These are phyloP conservation scores for Criorhina ranunculi DNA, from an alignment of 2,888 invertebrate species.

Conservation along the genomic window DNA sequence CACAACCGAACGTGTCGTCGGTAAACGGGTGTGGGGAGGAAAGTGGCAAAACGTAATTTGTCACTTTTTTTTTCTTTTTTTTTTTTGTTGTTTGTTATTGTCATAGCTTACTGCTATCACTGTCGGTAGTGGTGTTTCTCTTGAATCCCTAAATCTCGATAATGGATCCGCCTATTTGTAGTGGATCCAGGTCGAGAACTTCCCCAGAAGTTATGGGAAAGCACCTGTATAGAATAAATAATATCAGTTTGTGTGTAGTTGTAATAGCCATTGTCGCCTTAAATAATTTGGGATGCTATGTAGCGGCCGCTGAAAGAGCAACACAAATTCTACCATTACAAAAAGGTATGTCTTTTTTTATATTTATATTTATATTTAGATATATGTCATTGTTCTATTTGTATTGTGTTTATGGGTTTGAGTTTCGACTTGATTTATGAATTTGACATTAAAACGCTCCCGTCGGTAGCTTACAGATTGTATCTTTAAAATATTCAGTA, in stretches of 20 bases:
- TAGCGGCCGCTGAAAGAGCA: constrained; percentile 78
- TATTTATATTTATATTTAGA: not conserved
- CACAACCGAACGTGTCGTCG: constrained; percentile 24
- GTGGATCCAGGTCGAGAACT: constrained; percentile 82
- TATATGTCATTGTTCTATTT: not conserved
- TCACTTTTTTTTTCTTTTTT: constrained; percentile 40
- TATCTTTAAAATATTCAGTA: too few relatives aligned
- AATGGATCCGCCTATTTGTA: constrained; percentile 83
- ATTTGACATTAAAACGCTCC: too few relatives aligned
- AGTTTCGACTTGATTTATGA: too few relatives aligned
- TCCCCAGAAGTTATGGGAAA: constrained; percentile 70
- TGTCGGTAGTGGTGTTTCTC: constrained; percentile 42
- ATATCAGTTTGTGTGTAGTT: constrained; percentile 80
- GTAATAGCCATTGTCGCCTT: constrained; percentile 81
- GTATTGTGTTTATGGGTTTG: too few relatives aligned
- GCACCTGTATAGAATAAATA: constrained; percentile 73
- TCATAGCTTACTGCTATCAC: constrained; percentile 14
- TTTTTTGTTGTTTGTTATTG: too few relatives aligned
- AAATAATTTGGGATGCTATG: constrained; percentile 81
- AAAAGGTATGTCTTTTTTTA: constrained; percentile 80
- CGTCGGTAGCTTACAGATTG: too few relatives aligned
- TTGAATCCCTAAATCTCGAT: constrained; percentile 72
- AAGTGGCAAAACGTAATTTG: constrained; percentile 64
- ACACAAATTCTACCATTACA: constrained; percentile 81
- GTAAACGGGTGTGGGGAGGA: constrained; percentile 42